These are phyloP conservation scores for Parascotia fuliginaria DNA, from an alignment of 2,888 invertebrate species.

Conservation along the genomic window DNA sequence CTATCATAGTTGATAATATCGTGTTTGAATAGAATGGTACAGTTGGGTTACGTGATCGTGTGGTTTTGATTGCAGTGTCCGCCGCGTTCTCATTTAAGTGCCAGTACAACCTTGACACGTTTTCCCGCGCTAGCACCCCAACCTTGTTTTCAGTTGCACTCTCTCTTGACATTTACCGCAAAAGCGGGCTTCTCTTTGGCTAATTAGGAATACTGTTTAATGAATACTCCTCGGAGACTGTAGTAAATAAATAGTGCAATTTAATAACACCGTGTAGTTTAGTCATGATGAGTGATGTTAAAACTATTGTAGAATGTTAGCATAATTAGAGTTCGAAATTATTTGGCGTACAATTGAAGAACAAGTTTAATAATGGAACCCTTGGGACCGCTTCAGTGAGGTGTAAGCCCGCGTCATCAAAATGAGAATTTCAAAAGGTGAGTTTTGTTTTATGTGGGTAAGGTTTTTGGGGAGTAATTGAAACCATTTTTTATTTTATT, in stretches of 20 bases:
- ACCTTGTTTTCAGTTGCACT: conserved; percentile 80
- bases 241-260: conserved; percentile 21
- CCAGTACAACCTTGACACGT: conserved; percentile 81
- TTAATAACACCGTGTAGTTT: conserved; percentile 15
- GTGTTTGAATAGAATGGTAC: conserved; percentile 37
- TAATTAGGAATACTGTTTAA: conserved; percentile 56
- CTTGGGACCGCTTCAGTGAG: conserved; percentile 59
- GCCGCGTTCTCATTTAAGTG: conserved; percentile 68
- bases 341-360: conserved; percentile 24
- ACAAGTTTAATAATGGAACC: conserved; percentile 54
- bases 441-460: conserved; percentile 37
- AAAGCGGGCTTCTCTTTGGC: conserved; percentile 60
- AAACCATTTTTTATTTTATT: conserved; percentile 6
- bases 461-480: conserved; percentile 3
- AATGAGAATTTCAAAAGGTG: conserved; percentile 70
- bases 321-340: conserved; percentile 25
- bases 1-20: conserved; percentile 22
- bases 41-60: conserved; percentile 49
- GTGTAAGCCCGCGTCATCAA: conserved; percentile 57
- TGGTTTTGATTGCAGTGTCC: conserved; percentile 66
- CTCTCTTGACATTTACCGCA: conserved; percentile 77
- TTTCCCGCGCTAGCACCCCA: conserved; percentile 79
- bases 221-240: conserved; percentile 22
- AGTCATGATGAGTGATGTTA: conserved; percentile 28
- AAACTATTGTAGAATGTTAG: conserved; percentile 27